A percentile compares a stretch with the other conserved stretches of the same genome.
Evolutionary conservation across 2,888 invertebrate species (phyloP).

Genomic region (Ypsolopha scabrella): DNA sequence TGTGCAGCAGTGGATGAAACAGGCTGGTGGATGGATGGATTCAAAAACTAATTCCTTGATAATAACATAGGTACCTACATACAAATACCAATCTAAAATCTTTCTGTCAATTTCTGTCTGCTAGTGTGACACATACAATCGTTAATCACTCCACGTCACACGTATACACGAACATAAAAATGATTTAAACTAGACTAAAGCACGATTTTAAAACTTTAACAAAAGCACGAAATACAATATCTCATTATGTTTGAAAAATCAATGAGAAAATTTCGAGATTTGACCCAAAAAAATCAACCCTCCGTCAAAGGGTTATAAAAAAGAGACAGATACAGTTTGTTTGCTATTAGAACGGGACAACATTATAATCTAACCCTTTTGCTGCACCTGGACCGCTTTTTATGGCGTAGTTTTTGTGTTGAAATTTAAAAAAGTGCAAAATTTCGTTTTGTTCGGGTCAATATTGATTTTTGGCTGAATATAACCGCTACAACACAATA

Average conservation of each 20-base stretch:
- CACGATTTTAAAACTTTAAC: slow-evolving; percentile 32
- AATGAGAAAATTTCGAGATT: slow-evolving; percentile 61
- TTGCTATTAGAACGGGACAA: slow-evolving; percentile 25
- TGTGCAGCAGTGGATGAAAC: no score
- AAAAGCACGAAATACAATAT: slow-evolving; percentile 59
- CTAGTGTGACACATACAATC: background rate
- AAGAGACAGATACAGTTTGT: slow-evolving; percentile 23
- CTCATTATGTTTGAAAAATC: slow-evolving; percentile 56
- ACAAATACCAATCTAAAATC: no score
- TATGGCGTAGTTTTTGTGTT: slow-evolving; percentile 37
- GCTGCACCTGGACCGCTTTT: slow-evolving; percentile 58
- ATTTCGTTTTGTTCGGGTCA: slow-evolving; percentile 55
- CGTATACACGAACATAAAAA: slow-evolving; percentile 6
- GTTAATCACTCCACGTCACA: slow-evolving; percentile 6
- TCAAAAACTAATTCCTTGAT: no score
- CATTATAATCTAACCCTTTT: slow-evolving; percentile 46
- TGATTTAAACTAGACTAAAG: slow-evolving; percentile 19
- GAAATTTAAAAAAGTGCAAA: slow-evolving; percentile 61
- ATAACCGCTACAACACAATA: slow-evolving; percentile 34
- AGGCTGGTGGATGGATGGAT: no score
- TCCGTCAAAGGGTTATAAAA: slow-evolving; percentile 51
- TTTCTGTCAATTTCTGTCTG: no score
- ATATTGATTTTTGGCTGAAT: slow-evolving; percentile 59
- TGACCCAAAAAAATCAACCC: slow-evolving; percentile 59
- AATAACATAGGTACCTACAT: no score